Percentiles rank a stretch among this genome's conserved stretches.
Conservation (phyloP, 1,140 invertebrate species). For the Penaeus vannamei region DNA sequence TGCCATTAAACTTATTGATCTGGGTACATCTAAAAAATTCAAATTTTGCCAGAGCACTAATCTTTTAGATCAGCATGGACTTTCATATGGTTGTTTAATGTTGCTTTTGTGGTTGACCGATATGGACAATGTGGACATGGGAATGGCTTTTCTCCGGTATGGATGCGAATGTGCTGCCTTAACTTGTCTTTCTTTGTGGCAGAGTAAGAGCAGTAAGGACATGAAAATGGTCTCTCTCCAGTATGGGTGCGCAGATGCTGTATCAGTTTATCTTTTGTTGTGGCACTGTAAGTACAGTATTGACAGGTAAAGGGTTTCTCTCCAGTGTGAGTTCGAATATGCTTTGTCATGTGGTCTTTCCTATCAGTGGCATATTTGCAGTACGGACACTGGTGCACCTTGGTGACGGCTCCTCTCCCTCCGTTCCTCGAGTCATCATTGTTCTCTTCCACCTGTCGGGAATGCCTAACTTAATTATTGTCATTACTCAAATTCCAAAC, state of each 20-base stretch:
- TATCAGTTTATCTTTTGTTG: conserved; percentile 36
- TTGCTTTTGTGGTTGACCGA: conserved; percentile 13
- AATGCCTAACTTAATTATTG: conserved; percentile 38
- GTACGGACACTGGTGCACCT: conserved; percentile 43
- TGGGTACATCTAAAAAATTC: no score
- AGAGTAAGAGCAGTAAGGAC: conserved; percentile 40
- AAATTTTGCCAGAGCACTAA: no score
- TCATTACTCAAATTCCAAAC: conserved; percentile 1
- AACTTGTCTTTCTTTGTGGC: conserved; percentile 44
- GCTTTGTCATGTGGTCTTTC: no score
- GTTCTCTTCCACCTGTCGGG: conserved; percentile 47
- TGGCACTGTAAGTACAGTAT: conserved; percentile 30
- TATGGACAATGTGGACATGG: conserved; percentile 5
- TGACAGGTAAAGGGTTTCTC: conserved; percentile 44
- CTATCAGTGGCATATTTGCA: conserved; percentile 37
- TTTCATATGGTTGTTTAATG: conserved; percentile 1
- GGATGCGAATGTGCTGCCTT: conserved; percentile 40
- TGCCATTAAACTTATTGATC: no score
- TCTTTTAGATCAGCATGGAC: no score
- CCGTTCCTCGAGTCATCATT: conserved; percentile 16
- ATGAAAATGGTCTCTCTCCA: conserved; percentile 50
- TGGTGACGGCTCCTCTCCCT: neutral
- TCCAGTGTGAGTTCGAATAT: conserved; percentile 39
- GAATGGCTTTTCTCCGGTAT: conserved; percentile 33
- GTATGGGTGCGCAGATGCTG: conserved; percentile 38